Evolutionary conservation across 2,113 vertebrate species (phyloP), one percentile per base, ranked within the genome.

Genomic region (Pterophyllum scalare): DNA sequence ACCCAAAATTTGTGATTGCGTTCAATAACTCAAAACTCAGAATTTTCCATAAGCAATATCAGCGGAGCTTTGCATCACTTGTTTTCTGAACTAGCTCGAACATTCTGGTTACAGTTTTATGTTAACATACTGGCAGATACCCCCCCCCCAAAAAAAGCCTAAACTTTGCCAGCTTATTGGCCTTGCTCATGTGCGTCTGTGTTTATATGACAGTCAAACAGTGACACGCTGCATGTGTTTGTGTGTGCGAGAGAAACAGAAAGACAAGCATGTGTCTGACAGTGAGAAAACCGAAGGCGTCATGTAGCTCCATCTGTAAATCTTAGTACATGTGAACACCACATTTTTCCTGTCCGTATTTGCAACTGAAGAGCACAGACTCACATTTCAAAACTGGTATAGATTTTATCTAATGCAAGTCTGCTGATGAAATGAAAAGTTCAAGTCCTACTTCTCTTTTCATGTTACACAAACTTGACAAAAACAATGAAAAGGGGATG

Each of bases 391-490:
- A 80, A 57, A 46, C 22, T 12, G 40, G 26, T 12, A 20, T 24
- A 6, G 35, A 72, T 0, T 75, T 64, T 8, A 20, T n/a, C 59
- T 19, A 3, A 28, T 17, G 7, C 15, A n/a, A 60, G n/a, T 60
- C 9, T 1, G 58, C 70, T 78, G 67, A 84, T 65, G 79, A 85
- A 77, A 87, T 74, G 59, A 75, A 64, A 80, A 4, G 13, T 0
- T 52, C 57, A 40, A 58, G 40, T 40, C 24, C 0, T 26, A 88
- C 84, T 90, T 90, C 79, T 75, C 84, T 60, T 90, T 88, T 80
- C 13, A 26, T 40, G 24, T 49, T 7, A 35, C 2, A 4, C 7
- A 22, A 8, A 65, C 14, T 28, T 28, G 59, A 64, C 19, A 54
- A 40, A 78, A 26, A 81, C 1, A 19, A 15, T 38, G 20, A 19